Evolutionary conservation across 2,113 vertebrate genomes (phyloP), one percentile per base, ranked within the genome.

Genomic region (Takifugu flavidus): DNA sequence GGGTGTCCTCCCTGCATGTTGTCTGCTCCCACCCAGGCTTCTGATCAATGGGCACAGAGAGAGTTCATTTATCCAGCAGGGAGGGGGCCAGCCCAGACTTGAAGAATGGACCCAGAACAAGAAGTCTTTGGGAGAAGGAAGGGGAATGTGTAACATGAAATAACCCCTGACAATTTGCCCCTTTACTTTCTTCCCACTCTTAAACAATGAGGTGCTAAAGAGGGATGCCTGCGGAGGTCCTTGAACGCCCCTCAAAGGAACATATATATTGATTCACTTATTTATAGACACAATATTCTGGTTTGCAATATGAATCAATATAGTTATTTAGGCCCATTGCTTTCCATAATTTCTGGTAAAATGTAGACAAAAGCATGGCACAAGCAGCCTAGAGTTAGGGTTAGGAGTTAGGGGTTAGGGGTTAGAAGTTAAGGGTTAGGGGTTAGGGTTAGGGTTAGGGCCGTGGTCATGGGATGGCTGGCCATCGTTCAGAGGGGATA

Each of bases 171-270:
- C 43, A 8, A 45, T 14, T 45, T 13, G 13, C 44, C 44, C 4
- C 14, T 45, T 45, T 4, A 45, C 14, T 4, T 45, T 45, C 4
- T 45, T 45, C 3, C 14, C 14, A 20, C 20, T 20, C 20, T 20
- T 81, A 77, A 72, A 43, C 77, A 51, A 82, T 72, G 57, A 59
- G 47, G 31, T 14, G 25, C 65, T 60, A 20, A 20, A 20, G 20
- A 62, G 69, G 61, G 55, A 72, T 72, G 60, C 63, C 53, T 20
- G 34, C 26, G 50, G n/a, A 39, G 44, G 28, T 50, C 53, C 49
- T 25, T n/a, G 20, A 62, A 53, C 43, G 43, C 1, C 13, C 12
- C 13, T 45, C 13, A 2, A 13, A 45, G 20, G 20, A 20, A 20
- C 20, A 20, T 20, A 20, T 20, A 20, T 20, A 20, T 20, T 20